Evolutionary conservation across 1,140 invertebrate species (phyloP), one percentile per base, ranked within the genome.

Genomic region (Manduca sexta): DNA sequence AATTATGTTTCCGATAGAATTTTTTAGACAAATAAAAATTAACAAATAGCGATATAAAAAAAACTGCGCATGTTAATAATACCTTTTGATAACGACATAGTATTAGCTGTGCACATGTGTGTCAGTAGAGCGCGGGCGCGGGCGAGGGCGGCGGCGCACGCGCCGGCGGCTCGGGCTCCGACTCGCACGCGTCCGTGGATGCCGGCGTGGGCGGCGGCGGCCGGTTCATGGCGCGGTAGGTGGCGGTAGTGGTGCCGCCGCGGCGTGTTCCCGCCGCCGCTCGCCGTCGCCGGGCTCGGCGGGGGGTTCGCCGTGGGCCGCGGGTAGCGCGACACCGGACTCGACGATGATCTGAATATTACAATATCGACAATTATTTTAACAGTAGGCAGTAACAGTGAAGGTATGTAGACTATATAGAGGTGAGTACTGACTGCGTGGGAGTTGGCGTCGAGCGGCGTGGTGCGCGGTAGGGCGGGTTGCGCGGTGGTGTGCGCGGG

Each of bases 131-230:
- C 89, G 92, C 16, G 88, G 93, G 77, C 88, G 89, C 73, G 93
- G 95, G 94, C 0, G 95, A 95, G 29, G 95, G 95, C 6, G 95
- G 94, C 12, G 95, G 95, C 8, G 93, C 92, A 69, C 91, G 92
- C 1, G 93, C 91, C 50, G 90, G 88, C 13, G 60, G 65, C 49
- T 77, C 74, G 16, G 92, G 91, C 67, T 96, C 94, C 2, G 93
- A 94, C 63, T 97, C 95, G 75, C 94, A 96, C 8, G 97, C 93
- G 74, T 98, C 96, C 2, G 97, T 98, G 58, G 94, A 95, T 75
- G 95, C 97, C 0, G 97, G 96, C 5, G 96, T 98, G 2, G 96
- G 96, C 1, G 95, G 96, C 12, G 96, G 96, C 1, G 95, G 95
- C 59, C 93, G 91, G 86, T 95, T 94, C 18, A 92, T 91, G 13